These are phyloP conservation scores for Erebia epiphron DNA, from an alignment of 2,888 invertebrate species.

Conservation along the genomic window DNA sequence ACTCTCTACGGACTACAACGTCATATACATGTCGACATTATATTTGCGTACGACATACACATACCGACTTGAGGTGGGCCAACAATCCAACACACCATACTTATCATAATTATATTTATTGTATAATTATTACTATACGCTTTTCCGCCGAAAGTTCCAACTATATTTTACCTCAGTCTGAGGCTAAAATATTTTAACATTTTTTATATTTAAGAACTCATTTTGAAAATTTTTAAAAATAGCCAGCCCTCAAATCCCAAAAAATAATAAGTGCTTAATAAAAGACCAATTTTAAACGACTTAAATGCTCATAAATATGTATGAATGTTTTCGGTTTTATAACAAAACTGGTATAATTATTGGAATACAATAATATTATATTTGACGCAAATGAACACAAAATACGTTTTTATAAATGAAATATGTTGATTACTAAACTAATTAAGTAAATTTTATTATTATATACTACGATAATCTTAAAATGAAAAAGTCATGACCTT, in stretches of 20 bases:
- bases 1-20: too few species aligned
- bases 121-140: too few species aligned
- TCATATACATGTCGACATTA: too few species aligned
- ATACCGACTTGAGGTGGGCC: too few species aligned
- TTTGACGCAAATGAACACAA: constrained; percentile 22
- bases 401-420: constrained; percentile 27
- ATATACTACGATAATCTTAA: neutral
- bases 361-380: constrained; percentile 33
- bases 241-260: constrained; percentile 5
- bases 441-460: neutral
- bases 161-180: neutral
- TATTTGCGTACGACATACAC: too few species aligned
- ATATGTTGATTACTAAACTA: constrained; percentile 4
- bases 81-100: too few species aligned
- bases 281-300: constrained; percentile 31
- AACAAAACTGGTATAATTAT: constrained; percentile 38
- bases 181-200: neutral
- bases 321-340: constrained; percentile 44
- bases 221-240: constrained; percentile 22
- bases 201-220: constrained; percentile 10
- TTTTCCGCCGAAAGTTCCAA: neutral
- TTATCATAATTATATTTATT: too few species aligned
- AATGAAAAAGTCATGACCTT: too few species aligned
- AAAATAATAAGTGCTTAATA: constrained; percentile 10
- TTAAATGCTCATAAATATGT: constrained; percentile 49